Conservation (phyloP, 2,888 invertebrate species). For the Euphydryas editha region DNA sequence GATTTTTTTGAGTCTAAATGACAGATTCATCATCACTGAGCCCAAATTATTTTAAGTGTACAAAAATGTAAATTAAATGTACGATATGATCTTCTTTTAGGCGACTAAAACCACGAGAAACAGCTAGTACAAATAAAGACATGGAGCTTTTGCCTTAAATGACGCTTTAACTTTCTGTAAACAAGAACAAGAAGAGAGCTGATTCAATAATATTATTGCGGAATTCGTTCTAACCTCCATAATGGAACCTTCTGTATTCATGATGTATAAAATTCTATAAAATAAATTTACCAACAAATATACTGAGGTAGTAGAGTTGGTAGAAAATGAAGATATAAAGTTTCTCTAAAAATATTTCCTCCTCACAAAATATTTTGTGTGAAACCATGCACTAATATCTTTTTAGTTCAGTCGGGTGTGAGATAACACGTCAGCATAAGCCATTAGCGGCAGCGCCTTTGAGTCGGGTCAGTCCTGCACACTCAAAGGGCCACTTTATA, state of each 20-base stretch:
- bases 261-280: background rate
- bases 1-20: no score
- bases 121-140: no score
- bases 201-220: background rate
- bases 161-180: no score
- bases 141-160: no score
- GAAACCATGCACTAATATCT: conserved; percentile 26
- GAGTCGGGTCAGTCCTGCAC: conserved; percentile 65
- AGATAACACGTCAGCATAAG: conserved; percentile 62
- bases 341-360: conserved; percentile 18
- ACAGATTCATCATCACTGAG: no score
- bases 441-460: conserved; percentile 67
- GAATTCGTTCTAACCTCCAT: background rate
- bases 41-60: no score
- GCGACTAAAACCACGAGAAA: no score
- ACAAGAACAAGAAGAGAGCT: background rate
- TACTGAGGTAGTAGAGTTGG: background rate
- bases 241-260: background rate
- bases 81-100: no score
- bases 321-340: conserved; percentile 12
- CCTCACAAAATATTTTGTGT: conserved; percentile 24
- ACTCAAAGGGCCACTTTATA: conserved; percentile 65
- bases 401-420: conserved; percentile 37
- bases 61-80: no score
- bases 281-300: background rate